Percentiles rank a stretch among this genome's conserved stretches.
Conservation (phyloP, 37 sponge, comb jelly and placozoan species). For the Hexactinellida sp. region DNA sequence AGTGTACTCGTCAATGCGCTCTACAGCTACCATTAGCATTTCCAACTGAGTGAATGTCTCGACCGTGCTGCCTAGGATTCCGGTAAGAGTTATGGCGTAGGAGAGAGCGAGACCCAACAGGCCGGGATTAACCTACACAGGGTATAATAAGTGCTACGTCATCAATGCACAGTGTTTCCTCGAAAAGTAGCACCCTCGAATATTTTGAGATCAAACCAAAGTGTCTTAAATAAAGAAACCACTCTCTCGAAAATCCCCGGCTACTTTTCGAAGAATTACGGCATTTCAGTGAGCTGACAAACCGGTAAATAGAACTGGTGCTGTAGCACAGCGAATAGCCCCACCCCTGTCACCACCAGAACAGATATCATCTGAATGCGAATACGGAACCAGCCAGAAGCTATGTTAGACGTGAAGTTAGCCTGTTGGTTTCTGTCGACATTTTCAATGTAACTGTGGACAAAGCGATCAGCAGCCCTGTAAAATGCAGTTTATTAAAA, state of each 20-base stretch:
- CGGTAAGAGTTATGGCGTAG: conserved; percentile 86
- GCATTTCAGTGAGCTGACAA: too few relatives aligned
- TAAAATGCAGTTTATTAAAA: too few relatives aligned
- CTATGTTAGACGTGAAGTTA: conserved; percentile 17
- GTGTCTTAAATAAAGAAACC: too few relatives aligned
- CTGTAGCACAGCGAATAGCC: conserved; percentile 77
- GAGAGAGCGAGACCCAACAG: conserved; percentile 89
- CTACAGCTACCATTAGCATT: conserved; percentile 94
- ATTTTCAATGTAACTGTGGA: conserved; percentile 40
- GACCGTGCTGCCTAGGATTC: conserved; percentile 58
- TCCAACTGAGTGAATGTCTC: conserved; percentile 87
- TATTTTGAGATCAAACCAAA: too few relatives aligned
- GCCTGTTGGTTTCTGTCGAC: conserved; percentile 70
- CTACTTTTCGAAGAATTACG: too few relatives aligned
- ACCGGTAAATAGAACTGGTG: conserved; percentile 49
- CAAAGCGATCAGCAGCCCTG: conserved; percentile 43
- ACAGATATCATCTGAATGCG: conserved; percentile 80
- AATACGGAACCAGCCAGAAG: conserved; percentile 61
- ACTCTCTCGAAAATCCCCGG: too few relatives aligned
- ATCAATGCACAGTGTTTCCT: too few relatives aligned
- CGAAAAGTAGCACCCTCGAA: too few relatives aligned
- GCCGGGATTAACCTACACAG: conserved; percentile 30
- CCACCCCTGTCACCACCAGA: conserved; percentile 63
- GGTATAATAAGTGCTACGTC: too few relatives aligned
- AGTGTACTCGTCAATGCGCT: conserved; percentile 83